Evolutionary conservation across 2,888 invertebrate genomes (phyloP).

Genomic region (Spodoptera exigua): DNA sequence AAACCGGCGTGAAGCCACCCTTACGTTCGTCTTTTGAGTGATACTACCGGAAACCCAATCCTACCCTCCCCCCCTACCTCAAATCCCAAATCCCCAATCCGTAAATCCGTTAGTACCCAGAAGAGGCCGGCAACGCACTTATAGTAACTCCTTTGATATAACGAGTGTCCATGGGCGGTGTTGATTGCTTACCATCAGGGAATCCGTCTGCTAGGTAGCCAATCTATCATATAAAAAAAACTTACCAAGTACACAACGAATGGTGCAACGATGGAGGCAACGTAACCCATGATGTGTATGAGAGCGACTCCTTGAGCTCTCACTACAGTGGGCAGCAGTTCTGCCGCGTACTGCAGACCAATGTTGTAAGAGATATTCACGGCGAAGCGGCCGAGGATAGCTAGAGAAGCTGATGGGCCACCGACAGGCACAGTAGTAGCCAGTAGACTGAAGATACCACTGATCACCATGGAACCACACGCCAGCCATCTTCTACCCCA

Average conservation of each 20-base stretch:
- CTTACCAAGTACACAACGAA: constrained; percentile 95
- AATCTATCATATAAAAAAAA: constrained; percentile 26
- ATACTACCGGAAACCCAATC: no score
- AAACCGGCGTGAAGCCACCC: no score
- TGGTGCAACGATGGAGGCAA: constrained; percentile 94
- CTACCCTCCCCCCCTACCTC: no score
- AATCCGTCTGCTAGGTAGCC: no score
- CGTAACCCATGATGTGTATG: constrained; percentile 96
- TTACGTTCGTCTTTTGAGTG: no score
- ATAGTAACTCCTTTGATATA: no score
- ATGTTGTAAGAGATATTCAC: constrained; percentile 97
- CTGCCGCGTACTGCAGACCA: constrained; percentile 96
- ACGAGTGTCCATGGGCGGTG: no score
- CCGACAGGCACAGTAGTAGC: constrained; percentile 93
- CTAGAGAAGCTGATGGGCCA: constrained; percentile 92
- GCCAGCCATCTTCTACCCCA: constrained; percentile 96
- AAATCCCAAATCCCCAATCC: no score
- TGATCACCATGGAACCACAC: constrained; percentile 94
- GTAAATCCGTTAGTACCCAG: no score
- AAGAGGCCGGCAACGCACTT: no score
- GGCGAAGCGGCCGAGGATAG: constrained; percentile 95
- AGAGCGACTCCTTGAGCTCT: constrained; percentile 95
- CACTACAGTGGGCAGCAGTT: constrained; percentile 95
- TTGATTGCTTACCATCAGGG: no score
- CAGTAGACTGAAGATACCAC: constrained; percentile 94